Evolutionary conservation across 2,797 vertebrate genomes (phyloP), one percentile per base, ranked within the genome.

Genomic region (Alosa sapidissima): DNA sequence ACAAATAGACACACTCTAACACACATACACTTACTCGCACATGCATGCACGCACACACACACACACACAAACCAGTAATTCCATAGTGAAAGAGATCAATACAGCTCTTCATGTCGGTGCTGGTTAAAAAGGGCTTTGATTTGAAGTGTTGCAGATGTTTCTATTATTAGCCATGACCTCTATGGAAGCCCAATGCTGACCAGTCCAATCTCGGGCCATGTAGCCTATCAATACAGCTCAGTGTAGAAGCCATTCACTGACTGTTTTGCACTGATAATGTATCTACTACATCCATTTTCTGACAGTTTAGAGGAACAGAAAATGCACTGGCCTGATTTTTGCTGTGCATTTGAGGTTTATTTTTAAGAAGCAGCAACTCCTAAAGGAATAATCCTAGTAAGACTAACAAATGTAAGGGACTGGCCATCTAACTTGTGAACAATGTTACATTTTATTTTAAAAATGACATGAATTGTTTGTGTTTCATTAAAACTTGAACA

Each of bases 131-230:
- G 82, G 83, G 78, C 82, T 89, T 89, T 87, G 81, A 88, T 87
- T 87, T 83, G 86, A 89, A 87, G 87, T 87, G 88, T 89, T 88
- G 88, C 84, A 90, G 87, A 89, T 89, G 86, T 85, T 84, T 81
- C 91, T 92, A 91, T 91, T 90, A 87, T 89, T 91, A 91, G 89
- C 82, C 83, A 83, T 90, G 91, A 91, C 90, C 91, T 93, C 91
- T 90, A 84, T 86, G 86, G 86, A 85, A 88, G 87, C 84, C 45
- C 83, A 58, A 81, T 81, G 87, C 86, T 87, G 87, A 88, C 87
- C 85, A 82, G 89, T 85, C 86, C 88, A 51, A 75, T 88, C 84
- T 87, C 78, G 84, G n/a, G 49, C 82, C 84, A 88, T 84, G 88
- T 78, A 45, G 72, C 72, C 72, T 84, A 89, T 90, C 91, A 89